Evolutionary conservation across 2,888 invertebrate genomes (phyloP), one percentile per base, ranked within the genome.

Genomic region (Notodonta ziczac): DNA sequence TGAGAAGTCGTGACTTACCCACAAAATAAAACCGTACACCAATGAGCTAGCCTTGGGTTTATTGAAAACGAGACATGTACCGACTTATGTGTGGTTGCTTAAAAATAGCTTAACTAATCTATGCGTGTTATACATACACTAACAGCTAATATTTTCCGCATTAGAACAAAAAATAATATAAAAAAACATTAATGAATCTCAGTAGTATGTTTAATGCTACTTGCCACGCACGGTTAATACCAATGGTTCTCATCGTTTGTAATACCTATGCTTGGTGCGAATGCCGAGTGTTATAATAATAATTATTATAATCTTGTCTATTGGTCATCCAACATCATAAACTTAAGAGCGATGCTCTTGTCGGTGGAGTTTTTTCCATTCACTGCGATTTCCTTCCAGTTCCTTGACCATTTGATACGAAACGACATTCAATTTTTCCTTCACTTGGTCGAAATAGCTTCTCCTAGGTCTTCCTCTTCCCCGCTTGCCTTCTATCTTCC

Each of bases 1-100:
- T 66, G 65, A 60, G 62, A 64, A 67, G 65, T 73, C 74, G 76
- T 74, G 76, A 73, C 74, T 71, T 69, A 62, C 60, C 10, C 52
- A 54, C 62, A 60, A 70, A 67, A 63, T 63, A 66, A 42, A 56
- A 53, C 63, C 61, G 63, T 55, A 60, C 60, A 59, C 63, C 48
- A 58, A 65, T 60, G 60, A 61, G 60, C 67, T 70, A 68, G 61
- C 66, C 68, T 73, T 70, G 73, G 70, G 52, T 74, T 70, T 73
- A 73, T 75, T 61, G 67, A 70, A 72, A 74, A 59, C 63, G 63
- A 66, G 63, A 32, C 40, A 10, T 42, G 56, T 10, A 16, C 14
- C 44, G 44, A 35, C 12, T 9, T 16, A 50, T 50, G 55, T 55
- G 42, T 53, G 40, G 5, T 14, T 42, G 2, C 32, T 7, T 53